These are phyloP conservation scores for Choloepus hoffmanni DNA, from an alignment of 2,113 vertebrate species.

Conservation along the genomic window DNA sequence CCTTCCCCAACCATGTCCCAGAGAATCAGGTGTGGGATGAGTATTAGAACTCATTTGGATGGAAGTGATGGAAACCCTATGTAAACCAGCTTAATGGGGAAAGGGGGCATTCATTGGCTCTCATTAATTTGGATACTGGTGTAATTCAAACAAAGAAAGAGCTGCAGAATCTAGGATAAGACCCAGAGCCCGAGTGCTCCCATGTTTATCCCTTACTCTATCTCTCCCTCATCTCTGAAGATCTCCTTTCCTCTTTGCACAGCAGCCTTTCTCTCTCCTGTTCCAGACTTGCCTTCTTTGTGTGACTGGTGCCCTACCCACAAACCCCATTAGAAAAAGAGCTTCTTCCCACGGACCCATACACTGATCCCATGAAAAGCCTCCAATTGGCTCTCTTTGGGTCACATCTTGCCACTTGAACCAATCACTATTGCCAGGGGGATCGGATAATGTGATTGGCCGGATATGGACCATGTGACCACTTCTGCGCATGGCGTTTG, in stretches of 20 bases:
- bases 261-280: background rate
- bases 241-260: background rate
- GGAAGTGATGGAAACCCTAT: background rate
- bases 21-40: background rate
- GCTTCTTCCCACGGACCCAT: background rate
- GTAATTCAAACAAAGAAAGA: background rate
- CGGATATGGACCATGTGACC: background rate
- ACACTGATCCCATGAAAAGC: background rate
- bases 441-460: background rate
- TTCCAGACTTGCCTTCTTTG: background rate
- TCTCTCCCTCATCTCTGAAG: background rate
- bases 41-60: background rate
- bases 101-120: background rate
- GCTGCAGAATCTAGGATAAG: background rate
- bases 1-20: background rate
- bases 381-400: background rate
- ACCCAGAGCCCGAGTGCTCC: background rate
- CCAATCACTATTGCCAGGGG: background rate
- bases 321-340: background rate
- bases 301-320: fast-evolving
- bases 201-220: background rate
- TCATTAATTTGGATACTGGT: background rate
- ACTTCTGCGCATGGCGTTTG: background rate
- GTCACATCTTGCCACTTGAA: background rate
- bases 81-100: background rate